Evolutionary conservation across 1,140 invertebrate species (phyloP), one percentile per base, ranked within the genome.

Genomic region (Akabosia matsudoensis): DNA sequence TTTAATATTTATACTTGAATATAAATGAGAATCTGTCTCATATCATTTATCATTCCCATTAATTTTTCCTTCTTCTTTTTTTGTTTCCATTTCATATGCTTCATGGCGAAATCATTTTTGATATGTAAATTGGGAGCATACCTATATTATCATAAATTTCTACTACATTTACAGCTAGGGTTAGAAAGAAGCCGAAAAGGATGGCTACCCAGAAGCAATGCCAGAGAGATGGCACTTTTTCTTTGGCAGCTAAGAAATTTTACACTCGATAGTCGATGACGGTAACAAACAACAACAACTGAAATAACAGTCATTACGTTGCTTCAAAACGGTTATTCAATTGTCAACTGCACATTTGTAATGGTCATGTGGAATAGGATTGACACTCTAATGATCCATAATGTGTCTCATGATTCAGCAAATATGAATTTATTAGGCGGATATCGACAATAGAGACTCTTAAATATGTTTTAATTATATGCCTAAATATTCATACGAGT

Each of bases 1-100:
- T 10, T 45, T 45, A 45, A 10, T 7, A 7, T 56, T n/a, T 16
- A 67, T 67, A 22, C 61, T 16, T 31, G 61, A 67, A 67, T 67
- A 67, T 67, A 67, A 67, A 67, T 67, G 61, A 67, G 61, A 30
- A 67, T 30, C 61, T 67, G 61, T 67, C 61, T 67, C 61, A 31
- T 67, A 67, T 67, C 61, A 67, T 67, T 67, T 67, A 67, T 67
- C 61, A 67, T 67, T 31, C 61, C 28, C 61, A 67, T 67, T 67
- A 7, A 67, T 67, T 67, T 67, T 31, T n/a, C n/a, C 61, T 67
- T 31, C 61, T 30, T 30, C 61, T 67, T 31, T 67, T 67, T 67
- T 67, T 67, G 61, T 67, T 31, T 67, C 61, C 10, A 45, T 45
- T 45, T 18, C 37, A 45, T 45, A n/a, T n/a, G n/a, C n/a, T 45